These are phyloP conservation scores for Limosa lapponica DNA, from an alignment of 2,797 vertebrate genomes.

Conservation along the genomic window DNA sequence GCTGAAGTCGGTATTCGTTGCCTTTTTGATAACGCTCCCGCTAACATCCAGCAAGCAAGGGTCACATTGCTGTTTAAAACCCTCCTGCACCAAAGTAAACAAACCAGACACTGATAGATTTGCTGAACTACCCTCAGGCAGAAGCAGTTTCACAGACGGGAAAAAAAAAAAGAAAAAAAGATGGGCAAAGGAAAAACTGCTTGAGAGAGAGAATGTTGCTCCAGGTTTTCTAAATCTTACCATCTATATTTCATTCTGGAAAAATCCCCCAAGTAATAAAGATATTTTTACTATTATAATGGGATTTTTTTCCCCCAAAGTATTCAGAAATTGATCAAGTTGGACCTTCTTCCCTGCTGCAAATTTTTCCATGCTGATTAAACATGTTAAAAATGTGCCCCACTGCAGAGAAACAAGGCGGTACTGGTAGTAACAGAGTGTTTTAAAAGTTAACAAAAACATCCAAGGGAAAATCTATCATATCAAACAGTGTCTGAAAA, in stretches of 20 bases:
- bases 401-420: background rate
- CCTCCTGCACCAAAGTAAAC: slow-evolving; percentile 79
- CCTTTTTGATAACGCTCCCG: slow-evolving; percentile 68
- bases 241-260: background rate
- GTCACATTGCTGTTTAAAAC: slow-evolving; percentile 70
- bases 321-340: background rate
- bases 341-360: background rate
- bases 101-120: slow-evolving; percentile 82
- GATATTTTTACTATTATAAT: background rate
- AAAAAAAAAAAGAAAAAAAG: background rate
- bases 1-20: slow-evolving; percentile 75
- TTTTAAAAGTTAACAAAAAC: background rate
- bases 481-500: background rate
- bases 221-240: slow-evolving; percentile 39
- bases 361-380: background rate
- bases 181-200: background rate
- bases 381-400: background rate
- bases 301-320: background rate
- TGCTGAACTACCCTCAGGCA: slow-evolving; percentile 77
- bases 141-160: slow-evolving; percentile 17
- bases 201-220: background rate
- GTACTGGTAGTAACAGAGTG: background rate
- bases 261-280: background rate
- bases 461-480: background rate
- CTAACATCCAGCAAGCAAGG: slow-evolving; percentile 76